phyloP scores from a whole-genome alignment of 2,888 invertebrate species.

The Electrophaes corylata region DNA sequence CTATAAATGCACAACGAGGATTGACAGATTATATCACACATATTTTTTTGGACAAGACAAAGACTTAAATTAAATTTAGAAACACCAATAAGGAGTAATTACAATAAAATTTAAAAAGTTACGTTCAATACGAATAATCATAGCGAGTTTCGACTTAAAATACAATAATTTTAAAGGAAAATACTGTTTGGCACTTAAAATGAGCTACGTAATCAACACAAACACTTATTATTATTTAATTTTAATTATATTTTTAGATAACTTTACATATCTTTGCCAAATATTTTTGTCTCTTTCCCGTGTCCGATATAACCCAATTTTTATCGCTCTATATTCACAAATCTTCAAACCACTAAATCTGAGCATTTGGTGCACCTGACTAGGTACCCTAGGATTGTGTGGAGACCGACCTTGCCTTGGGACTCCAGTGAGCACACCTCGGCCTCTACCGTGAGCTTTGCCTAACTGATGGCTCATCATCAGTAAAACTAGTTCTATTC shows the following conservation, averaged over 20 bases:
- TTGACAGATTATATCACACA: neutral
- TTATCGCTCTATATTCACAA: neutral
- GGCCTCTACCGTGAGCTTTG: constrained; percentile 71
- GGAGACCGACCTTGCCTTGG: too few relatives aligned
- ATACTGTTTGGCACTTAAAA: constrained; percentile 23
- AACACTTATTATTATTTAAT: neutral
- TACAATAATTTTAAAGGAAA: constrained; percentile 4
- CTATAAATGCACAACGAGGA: constrained; percentile 8
- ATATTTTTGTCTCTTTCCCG: too few relatives aligned
- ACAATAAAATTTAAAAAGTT: neutral
- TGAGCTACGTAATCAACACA: constrained; percentile 12
- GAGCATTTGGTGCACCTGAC: neutral
- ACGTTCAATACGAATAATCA: constrained; percentile 1
- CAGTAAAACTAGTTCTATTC: constrained; percentile 75
- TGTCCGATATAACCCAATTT: neutral
- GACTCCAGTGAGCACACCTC: too few relatives aligned
- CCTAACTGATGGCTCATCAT: constrained; percentile 72
- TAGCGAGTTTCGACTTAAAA: constrained; percentile 4
- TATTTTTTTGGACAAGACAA: neutral
- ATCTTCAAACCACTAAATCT: neutral
- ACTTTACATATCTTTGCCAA: neutral
- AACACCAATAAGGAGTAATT: too few relatives aligned
- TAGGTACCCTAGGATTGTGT: too few relatives aligned
- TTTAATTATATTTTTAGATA: neutral
- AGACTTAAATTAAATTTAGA: neutral